Conservation (phyloP, 1,140 invertebrate species). For the Conus ventricosus region DNA sequence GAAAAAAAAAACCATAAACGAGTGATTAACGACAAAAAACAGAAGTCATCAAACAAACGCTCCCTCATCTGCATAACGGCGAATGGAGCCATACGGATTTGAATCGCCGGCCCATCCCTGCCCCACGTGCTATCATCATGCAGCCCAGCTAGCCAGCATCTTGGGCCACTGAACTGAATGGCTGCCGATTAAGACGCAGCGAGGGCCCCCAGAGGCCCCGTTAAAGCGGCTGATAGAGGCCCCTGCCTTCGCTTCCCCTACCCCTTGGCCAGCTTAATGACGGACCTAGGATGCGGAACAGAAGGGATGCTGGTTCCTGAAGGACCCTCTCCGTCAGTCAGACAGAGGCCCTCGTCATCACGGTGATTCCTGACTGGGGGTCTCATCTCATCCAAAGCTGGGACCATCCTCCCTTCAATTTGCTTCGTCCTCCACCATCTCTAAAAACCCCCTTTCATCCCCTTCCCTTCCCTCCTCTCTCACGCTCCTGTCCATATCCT, state of each 20-base stretch:
- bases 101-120: background rate
- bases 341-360: no score
- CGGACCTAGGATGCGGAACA: background rate
- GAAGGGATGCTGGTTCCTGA: background rate
- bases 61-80: background rate
- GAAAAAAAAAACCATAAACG: background rate
- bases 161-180: background rate
- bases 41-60: background rate
- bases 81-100: no score
- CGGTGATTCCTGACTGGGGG: no score
- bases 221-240: background rate
- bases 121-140: background rate
- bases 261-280: background rate
- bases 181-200: background rate
- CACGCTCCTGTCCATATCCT: background rate
- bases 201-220: background rate
- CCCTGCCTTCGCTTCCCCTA: no score
- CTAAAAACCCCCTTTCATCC: background rate
- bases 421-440: no score
- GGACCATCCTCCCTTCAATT: no score
- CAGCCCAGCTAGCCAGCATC: background rate
- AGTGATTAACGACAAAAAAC: background rate
- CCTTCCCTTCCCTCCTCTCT: background rate
- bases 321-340: background rate
- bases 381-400: no score